These are phyloP conservation scores for Lamprotornis superbus DNA, from an alignment of 2,113 vertebrate genomes.

Conservation along the genomic window DNA sequence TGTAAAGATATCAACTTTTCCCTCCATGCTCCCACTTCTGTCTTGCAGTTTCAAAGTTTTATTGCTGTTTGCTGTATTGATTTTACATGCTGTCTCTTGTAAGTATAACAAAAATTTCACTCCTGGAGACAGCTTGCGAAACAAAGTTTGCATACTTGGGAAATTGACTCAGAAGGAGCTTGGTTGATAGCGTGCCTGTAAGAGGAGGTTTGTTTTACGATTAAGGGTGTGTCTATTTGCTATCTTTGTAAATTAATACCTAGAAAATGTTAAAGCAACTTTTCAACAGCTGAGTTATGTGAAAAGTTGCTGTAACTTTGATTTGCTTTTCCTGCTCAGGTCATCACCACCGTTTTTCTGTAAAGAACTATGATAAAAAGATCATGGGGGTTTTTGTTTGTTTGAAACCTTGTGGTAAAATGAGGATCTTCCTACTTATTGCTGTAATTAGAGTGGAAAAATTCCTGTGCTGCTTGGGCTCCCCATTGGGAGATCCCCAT, in stretches of 20 bases:
- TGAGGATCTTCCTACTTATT: background rate
- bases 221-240: slow-evolving; percentile 26
- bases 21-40: background rate
- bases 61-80: background rate
- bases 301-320: background rate
- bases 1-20: background rate
- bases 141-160: background rate
- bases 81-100: slow-evolving; percentile 29
- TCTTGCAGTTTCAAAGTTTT: background rate
- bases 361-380: background rate
- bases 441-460: background rate
- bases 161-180: background rate
- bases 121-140: slow-evolving; percentile 14
- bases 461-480: background rate
- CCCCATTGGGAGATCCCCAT: background rate
- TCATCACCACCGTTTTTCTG: fast-evolving
- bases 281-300: background rate
- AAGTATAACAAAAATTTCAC: background rate
- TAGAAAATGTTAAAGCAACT: slow-evolving; percentile 1
- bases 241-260: slow-evolving; percentile 12
- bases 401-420: background rate
- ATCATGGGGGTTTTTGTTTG: background rate
- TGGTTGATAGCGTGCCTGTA: slow-evolving; percentile 8
- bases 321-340: background rate
- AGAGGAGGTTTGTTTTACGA: background rate